Percentiles rank a stretch among this genome's conserved stretches.
phyloP scores from a whole-genome alignment of 2,888 invertebrate species.

The Cybosia mesomella region DNA sequence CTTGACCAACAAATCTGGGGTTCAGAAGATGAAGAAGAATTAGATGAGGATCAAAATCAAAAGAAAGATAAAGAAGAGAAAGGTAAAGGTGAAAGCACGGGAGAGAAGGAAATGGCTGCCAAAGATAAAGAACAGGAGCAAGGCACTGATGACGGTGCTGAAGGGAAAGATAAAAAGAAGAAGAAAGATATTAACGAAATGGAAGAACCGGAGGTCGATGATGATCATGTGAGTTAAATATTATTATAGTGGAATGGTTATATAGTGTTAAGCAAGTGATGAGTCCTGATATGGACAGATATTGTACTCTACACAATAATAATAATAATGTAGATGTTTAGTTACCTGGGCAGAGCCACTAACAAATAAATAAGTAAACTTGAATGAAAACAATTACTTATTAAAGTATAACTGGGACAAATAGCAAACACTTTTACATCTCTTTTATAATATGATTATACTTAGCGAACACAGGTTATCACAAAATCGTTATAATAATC shows the following conservation, averaged over 20 bases:
- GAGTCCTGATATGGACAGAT: neutral
- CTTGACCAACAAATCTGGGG: constrained; percentile 94
- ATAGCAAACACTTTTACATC: no score
- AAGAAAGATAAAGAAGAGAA: constrained; percentile 88
- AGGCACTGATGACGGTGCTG: constrained; percentile 84
- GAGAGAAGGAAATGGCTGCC: constrained; percentile 91
- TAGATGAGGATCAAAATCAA: constrained; percentile 82
- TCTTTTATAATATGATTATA: no score
- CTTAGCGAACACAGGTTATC: no score
- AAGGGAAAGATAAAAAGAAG: constrained; percentile 85
- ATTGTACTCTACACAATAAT: no score
- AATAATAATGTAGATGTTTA: no score
- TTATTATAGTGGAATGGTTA: neutral
- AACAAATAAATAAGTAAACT: no score
- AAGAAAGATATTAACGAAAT: constrained; percentile 93
- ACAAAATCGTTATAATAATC: neutral
- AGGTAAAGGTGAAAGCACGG: constrained; percentile 88
- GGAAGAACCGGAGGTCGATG: constrained; percentile 92
- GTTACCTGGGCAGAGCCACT: no score
- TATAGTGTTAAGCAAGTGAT: neutral
- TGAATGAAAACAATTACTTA: no score
- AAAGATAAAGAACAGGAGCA: constrained; percentile 89
- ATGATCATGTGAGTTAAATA: constrained; percentile 88
- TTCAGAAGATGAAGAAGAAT: constrained; percentile 92
- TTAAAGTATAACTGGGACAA: no score